These are phyloP conservation scores for Chrysopilus asiliformis DNA, from an alignment of 2,888 invertebrate genomes.

Conservation along the genomic window DNA sequence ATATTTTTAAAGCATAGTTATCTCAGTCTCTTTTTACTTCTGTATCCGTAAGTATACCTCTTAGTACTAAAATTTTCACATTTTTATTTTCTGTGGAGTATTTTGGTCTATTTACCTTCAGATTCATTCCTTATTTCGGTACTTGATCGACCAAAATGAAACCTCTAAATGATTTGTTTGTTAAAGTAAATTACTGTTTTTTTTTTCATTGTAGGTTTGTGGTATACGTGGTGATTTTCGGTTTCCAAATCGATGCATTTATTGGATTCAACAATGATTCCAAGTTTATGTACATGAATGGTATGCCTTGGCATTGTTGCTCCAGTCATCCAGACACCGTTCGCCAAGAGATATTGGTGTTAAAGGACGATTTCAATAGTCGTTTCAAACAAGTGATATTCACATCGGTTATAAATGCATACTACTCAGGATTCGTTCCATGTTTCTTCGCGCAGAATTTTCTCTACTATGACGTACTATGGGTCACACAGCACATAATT, in stretches of 20 bases:
- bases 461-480: conserved; percentile 69
- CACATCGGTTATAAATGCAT: conserved; percentile 66
- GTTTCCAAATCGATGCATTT: conserved; percentile 61
- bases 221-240: conserved; percentile 71
- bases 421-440: conserved; percentile 80
- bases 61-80: background rate
- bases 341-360: conserved; percentile 69
- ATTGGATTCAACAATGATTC: conserved; percentile 43
- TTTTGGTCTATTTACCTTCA: too few species aligned
- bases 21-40: conserved; percentile 68
- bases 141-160: too few species aligned
- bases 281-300: conserved; percentile 35
- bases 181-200: background rate
- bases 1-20: conserved; percentile 62
- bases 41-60: conserved; percentile 70
- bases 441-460: conserved; percentile 72
- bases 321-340: conserved; percentile 55
- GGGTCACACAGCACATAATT: conserved; percentile 70
- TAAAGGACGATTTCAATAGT: conserved; percentile 78
- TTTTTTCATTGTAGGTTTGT: conserved; percentile 43
- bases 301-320: conserved; percentile 62
- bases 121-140: too few species aligned
- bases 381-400: conserved; percentile 81
- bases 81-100: background rate
- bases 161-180: too few species aligned